Base-by-base conservation (phyloP, 2,888 invertebrate genomes). In the Apamea anceps region DNA sequence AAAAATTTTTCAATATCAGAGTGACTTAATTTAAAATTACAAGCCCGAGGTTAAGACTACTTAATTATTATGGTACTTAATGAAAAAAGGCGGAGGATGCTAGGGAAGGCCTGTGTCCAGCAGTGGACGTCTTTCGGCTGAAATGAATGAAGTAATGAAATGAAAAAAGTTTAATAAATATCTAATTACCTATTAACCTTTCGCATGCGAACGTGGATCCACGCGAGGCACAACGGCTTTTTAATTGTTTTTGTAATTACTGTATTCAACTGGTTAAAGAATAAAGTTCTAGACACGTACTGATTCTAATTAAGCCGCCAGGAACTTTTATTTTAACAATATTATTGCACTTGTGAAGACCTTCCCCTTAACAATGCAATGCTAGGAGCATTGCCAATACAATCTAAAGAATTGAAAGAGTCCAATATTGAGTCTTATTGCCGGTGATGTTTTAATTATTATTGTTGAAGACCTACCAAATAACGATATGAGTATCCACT, bases 351-450 rank as follows among this genome's bases (percentile, higher is more conserved):
- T 21, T 57, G 37, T 65, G n/a, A n/a, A 51, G 73, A 32, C 12
- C 81, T 82, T 25, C 72, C n/a, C 84, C 70, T 88, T 88, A 88
- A 87, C 76, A 57, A 32, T 79, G 77, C 80, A 65, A 80, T 80
- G 75, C 78, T 77, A 80, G 86, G 81, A 81, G 77, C 86, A 72
- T 82, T 86, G 87, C 88, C 88, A 88, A 88, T 86, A 86, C 86
- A 84, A 86, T 86, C 81, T 83, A 66, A 88, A 86, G 84, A 81
- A 88, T 86, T 83, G 87, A 79, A 80, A 76, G 76, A 75, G 79
- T 87, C 73, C 84, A 87, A 82, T 84, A 88, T 80, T 84, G 76
- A 85, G 79, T 67, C 76, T 76, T 70, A 78, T 70, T 76, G 82
- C 60, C 65, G 10, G 0, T 72, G 57, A 54, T 73, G 37, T 82